Evolutionary conservation across 1,140 invertebrate genomes (phyloP).

Genomic region (Rhagoletis zephyria): DNA sequence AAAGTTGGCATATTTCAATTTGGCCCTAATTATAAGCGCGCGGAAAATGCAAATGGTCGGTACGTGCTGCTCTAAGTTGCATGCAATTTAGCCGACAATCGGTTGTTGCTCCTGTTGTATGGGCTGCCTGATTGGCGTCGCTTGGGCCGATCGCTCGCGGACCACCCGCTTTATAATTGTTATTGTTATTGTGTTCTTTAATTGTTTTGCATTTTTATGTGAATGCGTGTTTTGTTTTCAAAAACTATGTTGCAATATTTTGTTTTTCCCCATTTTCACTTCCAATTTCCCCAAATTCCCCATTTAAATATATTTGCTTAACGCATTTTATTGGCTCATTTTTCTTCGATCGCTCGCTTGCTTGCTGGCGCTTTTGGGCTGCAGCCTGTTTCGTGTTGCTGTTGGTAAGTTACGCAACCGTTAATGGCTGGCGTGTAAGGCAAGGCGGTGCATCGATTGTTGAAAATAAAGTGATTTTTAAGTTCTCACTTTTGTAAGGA

Average conservation of each 20-base stretch:
- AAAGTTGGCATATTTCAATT: constrained; percentile 47
- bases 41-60: constrained; percentile 40
- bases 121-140: constrained; percentile 1
- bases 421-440: background rate
- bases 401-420: constrained; percentile 33
- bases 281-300: background rate
- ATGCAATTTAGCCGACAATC: background rate
- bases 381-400: constrained; percentile 47
- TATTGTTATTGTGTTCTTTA: constrained; percentile 43
- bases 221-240: background rate
- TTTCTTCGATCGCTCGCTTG: background rate
- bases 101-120: background rate
- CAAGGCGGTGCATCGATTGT: background rate
- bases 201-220: constrained; percentile 36
- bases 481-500: background rate
- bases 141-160: background rate
- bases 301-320: constrained; percentile 27
- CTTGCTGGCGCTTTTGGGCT: background rate
- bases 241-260: constrained; percentile 42
- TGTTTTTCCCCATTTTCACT: constrained; percentile 8
- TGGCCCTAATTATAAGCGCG: constrained; percentile 37
- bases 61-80: constrained; percentile 8
- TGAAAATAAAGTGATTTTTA: background rate
- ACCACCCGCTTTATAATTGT: constrained; percentile 43
- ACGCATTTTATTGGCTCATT: constrained; percentile 40